These are phyloP conservation scores for Chroicocephalus ridibundus DNA, from an alignment of 2,113 vertebrate genomes.

Conservation along the genomic window DNA sequence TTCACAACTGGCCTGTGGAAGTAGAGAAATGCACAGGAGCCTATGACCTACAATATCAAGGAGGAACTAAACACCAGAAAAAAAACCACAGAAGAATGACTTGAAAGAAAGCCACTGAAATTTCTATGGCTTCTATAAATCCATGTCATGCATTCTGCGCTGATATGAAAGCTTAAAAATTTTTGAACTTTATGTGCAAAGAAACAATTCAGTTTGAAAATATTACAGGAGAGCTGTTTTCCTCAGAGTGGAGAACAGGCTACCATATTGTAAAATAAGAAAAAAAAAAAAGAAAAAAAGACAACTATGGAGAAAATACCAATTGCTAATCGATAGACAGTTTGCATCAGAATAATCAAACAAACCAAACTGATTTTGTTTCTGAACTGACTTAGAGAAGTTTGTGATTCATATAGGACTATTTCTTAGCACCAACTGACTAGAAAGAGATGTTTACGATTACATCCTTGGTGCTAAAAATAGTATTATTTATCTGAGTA, in stretches of 20 bases:
- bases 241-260: neutral
- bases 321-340: neutral
- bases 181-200: neutral
- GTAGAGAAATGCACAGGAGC: neutral
- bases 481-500: neutral
- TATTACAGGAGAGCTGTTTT: neutral
- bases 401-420: neutral
- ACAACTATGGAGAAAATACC: neutral
- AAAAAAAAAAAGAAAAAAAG: neutral
- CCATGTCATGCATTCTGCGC: neutral
- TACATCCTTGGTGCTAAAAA: neutral
- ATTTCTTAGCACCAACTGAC: neutral
- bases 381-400: neutral
- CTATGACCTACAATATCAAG: neutral
- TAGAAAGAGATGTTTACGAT: neutral
- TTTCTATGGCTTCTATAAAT: neutral
- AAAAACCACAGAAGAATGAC: neutral
- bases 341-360: neutral
- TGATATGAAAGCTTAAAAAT: neutral
- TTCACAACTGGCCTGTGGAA: neutral
- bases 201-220: constrained; percentile 1
- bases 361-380: neutral
- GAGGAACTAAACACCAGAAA: neutral
- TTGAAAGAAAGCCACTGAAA: neutral
- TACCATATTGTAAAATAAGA: neutral